Evolutionary conservation across 2,113 vertebrate genomes (phyloP), one percentile per base, ranked within the genome.

Genomic region (Forbesichthys papilliferus): DNA sequence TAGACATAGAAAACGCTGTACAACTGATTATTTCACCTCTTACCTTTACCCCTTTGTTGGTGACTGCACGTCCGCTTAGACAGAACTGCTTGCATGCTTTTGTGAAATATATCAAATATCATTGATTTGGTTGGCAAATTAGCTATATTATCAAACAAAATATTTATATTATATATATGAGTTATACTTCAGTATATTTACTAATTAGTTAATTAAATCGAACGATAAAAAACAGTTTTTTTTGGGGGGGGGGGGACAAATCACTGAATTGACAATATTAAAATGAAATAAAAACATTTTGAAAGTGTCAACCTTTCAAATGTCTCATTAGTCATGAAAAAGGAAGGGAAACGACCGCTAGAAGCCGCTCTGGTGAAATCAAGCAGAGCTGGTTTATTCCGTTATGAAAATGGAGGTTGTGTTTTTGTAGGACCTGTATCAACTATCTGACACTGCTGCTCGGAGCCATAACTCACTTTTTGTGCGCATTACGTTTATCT

Each of bases 381-480:
- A 73, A 46, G 61, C 63, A 33, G 55, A 34, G 66, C 82, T 64
- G 62, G 69, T 57, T 84, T 81, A 56, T 78, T 86, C 78, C 78
- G 75, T 79, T 73, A 68, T 58, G 68, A 79, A 86, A 88, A 73
- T 74, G 49, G 42, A 34, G 59, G 76, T 54, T 59, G 60, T 90
- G 80, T 83, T 89, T 84, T 87, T 70, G 34, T 85, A 84, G 87
- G 87, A 84, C 66, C 47, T 13, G 58, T 68, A 80, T 87, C 87
- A 90, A 87, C 74, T 87, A 88, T 91, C 80, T 84, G 78, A 87
- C 73, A 84, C 71, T 68, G 61, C 72, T 83, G 64, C 68, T 58
- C 52, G 49, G 62, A 52, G 55, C 67, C 69, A 77, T 84, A 87
- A 85, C 69, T 87, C 75, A 62, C 75, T 84, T 59, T 85, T 81